Percentiles rank a stretch among this genome's conserved stretches.
Evolutionary conservation across 2,888 invertebrate species (phyloP).

Genomic region (Andrena praecox): DNA sequence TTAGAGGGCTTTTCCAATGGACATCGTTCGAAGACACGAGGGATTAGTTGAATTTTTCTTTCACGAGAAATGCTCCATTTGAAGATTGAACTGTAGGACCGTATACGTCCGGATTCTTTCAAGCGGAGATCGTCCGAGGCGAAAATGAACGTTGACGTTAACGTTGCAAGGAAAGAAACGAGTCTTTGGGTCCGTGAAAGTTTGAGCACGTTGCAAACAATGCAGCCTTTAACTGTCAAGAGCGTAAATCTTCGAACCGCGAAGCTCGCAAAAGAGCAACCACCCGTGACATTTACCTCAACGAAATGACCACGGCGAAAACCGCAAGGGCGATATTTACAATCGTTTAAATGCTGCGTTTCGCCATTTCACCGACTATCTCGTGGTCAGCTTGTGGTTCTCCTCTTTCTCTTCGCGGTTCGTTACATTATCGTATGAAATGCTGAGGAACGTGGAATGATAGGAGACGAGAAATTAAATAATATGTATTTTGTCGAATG

Average conservation of each 20-base stretch:
- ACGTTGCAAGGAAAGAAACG: background rate
- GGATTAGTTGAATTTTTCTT: too few species aligned
- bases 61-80: too few species aligned
- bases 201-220: conserved; percentile 12
- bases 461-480: too few species aligned
- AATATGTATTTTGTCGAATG: too few species aligned
- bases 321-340: conserved; percentile 68
- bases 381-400: too few species aligned
- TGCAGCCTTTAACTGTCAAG: conserved; percentile 31
- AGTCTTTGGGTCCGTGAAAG: conserved; percentile 15
- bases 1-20: too few species aligned
- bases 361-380: conserved; percentile 11
- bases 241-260: conserved; percentile 71
- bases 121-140: background rate
- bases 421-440: too few species aligned
- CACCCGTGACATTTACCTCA: conserved; percentile 19
- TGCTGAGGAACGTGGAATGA: too few species aligned
- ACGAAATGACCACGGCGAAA: conserved; percentile 41
- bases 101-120: background rate
- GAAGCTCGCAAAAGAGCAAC: conserved; percentile 52
- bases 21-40: too few species aligned
- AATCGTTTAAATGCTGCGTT: conserved; percentile 37
- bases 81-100: background rate
- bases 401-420: too few species aligned
- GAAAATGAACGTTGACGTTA: conserved; percentile 24